Evolutionary conservation across 2,113 vertebrate genomes (phyloP).

Genomic region (Calonectris borealis): DNA sequence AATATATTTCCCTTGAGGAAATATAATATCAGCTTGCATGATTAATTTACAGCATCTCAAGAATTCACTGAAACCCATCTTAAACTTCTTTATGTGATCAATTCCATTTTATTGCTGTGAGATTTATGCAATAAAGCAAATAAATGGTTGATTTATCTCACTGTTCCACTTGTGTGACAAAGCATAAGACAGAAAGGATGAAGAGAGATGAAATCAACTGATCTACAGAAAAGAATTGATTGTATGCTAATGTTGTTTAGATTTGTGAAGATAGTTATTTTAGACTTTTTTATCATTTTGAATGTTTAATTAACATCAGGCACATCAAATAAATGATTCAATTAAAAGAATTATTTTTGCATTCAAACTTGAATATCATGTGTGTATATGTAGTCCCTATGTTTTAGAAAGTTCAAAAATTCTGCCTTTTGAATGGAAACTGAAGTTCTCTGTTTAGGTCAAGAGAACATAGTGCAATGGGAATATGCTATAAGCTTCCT

Average conservation of each 20-base stretch:
- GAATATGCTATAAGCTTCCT: neutral
- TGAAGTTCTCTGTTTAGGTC: neutral
- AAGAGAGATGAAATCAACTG: neutral
- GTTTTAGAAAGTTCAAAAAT: neutral
- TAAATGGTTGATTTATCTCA: constrained; percentile 50
- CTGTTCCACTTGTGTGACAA: neutral
- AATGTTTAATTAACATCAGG: neutral
- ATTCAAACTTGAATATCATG: neutral
- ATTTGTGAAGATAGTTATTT: neutral
- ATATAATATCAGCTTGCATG: neutral
- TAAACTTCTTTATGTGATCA: constrained; percentile 47
- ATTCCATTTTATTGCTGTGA: constrained; percentile 38
- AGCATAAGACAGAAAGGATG: neutral
- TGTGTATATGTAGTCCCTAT: neutral
- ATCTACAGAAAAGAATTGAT: neutral
- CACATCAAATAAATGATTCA: neutral
- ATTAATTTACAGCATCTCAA: constrained; percentile 38
- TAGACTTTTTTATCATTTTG: neutral
- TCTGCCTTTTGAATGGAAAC: neutral
- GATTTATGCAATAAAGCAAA: constrained; percentile 46
- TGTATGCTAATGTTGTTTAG: neutral
- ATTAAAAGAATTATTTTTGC: neutral
- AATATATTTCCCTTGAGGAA: constrained; percentile 15
- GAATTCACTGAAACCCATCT: constrained; percentile 7
- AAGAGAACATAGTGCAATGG: neutral